Evolutionary conservation across 2,888 invertebrate genomes (phyloP).

Genomic region (Diaperis boleti): DNA sequence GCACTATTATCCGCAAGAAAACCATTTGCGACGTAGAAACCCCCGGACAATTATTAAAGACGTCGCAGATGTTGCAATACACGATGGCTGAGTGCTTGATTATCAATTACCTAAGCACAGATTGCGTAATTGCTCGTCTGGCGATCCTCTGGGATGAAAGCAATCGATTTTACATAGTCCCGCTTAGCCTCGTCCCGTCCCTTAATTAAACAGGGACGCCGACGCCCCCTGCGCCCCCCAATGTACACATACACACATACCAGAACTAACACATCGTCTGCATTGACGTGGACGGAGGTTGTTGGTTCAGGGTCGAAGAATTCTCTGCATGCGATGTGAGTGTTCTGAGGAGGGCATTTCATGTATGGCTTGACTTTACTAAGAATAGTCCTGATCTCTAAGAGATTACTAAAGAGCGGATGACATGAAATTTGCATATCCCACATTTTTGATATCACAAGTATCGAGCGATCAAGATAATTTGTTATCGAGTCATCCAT

Average conservation of each 20-base stretch:
- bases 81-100: conserved; percentile 65
- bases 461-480: too few species aligned
- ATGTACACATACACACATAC: conserved; percentile 31
- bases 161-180: conserved; percentile 63
- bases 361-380: too few species aligned
- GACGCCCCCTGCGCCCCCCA: conserved; percentile 33
- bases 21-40: conserved; percentile 10
- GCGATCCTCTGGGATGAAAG: conserved; percentile 65
- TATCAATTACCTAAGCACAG: conserved; percentile 73
- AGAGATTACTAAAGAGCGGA: too few species aligned
- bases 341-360: too few species aligned
- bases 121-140: conserved; percentile 72
- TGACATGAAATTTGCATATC: too few species aligned
- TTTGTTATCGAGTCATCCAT: too few species aligned
- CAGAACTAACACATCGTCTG: conserved; percentile 30
- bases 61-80: conserved; percentile 35
- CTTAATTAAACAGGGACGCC: conserved; percentile 59
- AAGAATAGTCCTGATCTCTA: too few species aligned
- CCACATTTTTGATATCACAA: too few species aligned
- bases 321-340: too few species aligned
- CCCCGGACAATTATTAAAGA: conserved; percentile 29
- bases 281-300: conserved; percentile 47
- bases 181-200: conserved; percentile 57
- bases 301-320: conserved; percentile 38
- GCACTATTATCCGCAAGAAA: not conserved